These are phyloP conservation scores for Halcyon smyrnensis DNA, from an alignment of 2,797 vertebrate genomes.

Conservation along the genomic window DNA sequence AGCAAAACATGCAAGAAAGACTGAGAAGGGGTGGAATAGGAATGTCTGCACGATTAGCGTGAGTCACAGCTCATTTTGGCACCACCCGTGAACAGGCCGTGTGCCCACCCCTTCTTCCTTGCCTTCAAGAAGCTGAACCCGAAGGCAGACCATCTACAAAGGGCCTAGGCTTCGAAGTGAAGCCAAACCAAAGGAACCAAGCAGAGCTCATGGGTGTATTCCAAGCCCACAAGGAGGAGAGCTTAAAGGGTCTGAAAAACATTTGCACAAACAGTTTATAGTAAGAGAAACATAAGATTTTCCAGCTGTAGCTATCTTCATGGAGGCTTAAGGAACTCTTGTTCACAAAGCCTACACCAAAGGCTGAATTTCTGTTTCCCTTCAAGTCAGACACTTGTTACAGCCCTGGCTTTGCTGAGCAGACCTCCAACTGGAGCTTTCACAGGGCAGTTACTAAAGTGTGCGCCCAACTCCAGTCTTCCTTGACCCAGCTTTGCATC, in stretches of 20 bases:
- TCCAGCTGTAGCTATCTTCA: conserved; percentile 6
- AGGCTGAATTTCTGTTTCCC: neutral
- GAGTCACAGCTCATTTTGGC: conserved; percentile 46
- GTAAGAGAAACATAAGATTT: conserved; percentile 5
- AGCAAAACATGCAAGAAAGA: neutral
- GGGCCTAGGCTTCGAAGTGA: neutral
- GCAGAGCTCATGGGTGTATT: conserved; percentile 22
- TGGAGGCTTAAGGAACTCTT: neutral
- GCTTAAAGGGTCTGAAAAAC: conserved; percentile 22
- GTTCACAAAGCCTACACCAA: neutral
- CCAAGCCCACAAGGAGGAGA: conserved; percentile 45
- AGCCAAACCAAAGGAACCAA: conserved; percentile 48
- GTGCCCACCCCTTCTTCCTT: neutral
- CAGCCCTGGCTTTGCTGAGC: neutral
- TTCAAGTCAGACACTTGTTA: neutral
- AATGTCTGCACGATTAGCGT: neutral
- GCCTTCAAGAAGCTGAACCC: conserved; percentile 5
- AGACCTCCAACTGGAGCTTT: neutral
- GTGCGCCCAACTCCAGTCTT: neutral
- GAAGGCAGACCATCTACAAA: neutral
- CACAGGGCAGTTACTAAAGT: neutral
- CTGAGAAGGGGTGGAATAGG: neutral
- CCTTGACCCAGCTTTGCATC: neutral
- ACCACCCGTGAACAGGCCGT: neutral
- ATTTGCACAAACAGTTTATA: conserved; percentile 28